Evolutionary conservation across 2,113 vertebrate species (phyloP).

Genomic region (Otus sunia): DNA sequence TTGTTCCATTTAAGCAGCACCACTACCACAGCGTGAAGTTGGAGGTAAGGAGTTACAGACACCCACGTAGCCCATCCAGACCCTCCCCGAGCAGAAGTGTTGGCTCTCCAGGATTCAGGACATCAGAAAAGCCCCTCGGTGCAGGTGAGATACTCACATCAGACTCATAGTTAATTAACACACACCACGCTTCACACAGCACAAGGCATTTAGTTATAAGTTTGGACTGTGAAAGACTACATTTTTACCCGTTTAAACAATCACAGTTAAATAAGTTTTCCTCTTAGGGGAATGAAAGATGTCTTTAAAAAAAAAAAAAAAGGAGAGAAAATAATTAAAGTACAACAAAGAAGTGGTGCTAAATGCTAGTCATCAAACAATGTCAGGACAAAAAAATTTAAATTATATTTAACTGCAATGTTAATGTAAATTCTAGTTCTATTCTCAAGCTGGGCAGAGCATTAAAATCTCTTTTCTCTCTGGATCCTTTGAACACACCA

Average conservation of each 20-base stretch:
- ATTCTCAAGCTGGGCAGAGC: not conserved
- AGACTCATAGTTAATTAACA: not conserved
- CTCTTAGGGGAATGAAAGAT: not conserved
- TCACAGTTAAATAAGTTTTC: not conserved
- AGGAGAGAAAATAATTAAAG: not conserved
- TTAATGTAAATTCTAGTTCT: not conserved
- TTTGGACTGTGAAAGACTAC: not conserved
- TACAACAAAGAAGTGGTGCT: not conserved
- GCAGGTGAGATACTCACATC: not conserved
- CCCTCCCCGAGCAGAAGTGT: not conserved
- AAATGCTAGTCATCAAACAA: not conserved
- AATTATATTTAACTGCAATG: not conserved
- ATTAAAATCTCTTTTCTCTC: not conserved
- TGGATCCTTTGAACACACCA: not conserved
- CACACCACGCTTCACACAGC: fast-evolving
- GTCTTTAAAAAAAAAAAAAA: not conserved
- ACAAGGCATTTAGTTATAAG: not conserved
- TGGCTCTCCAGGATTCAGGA: not conserved
- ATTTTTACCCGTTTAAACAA: not conserved
- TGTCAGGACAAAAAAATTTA: not conserved
- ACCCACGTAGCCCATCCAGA: not conserved
- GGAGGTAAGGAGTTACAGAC: not conserved
- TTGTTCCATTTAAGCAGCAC: not conserved
- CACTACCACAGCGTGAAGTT: fast-evolving
- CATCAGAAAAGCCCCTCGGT: not conserved